Evolutionary conservation across 2,888 invertebrate species (phyloP).

Genomic region (Pyrochroa serraticornis): DNA sequence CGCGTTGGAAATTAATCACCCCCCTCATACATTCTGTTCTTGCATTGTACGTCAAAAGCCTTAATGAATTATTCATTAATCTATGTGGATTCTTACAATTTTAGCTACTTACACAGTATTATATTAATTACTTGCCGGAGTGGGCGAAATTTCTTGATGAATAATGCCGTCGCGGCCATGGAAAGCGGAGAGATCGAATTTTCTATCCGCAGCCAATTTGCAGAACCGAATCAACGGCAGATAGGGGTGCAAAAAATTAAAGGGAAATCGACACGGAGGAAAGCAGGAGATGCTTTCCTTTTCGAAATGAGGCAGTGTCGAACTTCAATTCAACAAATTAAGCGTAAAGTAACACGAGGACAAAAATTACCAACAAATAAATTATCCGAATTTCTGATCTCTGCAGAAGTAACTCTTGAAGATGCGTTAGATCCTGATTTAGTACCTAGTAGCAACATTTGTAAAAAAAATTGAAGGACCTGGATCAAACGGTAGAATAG

Average conservation of each 20-base stretch:
- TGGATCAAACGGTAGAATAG: too few species aligned
- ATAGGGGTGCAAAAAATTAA: background rate
- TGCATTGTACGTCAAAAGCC: slow-evolving; percentile 49
- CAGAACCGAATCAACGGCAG: background rate
- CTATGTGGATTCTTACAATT: slow-evolving; percentile 54
- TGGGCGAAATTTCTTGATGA: slow-evolving; percentile 36
- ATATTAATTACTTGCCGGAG: slow-evolving; percentile 46
- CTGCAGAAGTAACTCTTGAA: too few species aligned
- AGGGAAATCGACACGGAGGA: background rate
- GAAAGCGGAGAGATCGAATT: background rate
- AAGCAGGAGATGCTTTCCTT: too few species aligned
- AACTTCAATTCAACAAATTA: too few species aligned
- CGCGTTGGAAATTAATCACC: slow-evolving; percentile 59
- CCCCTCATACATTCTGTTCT: slow-evolving; percentile 43
- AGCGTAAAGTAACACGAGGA: too few species aligned
- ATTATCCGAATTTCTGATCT: too few species aligned
- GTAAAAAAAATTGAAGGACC: too few species aligned
- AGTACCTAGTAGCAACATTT: too few species aligned
- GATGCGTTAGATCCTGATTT: too few species aligned
- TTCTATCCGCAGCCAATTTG: too few species aligned
- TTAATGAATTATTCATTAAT: slow-evolving; percentile 57
- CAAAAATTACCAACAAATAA: too few species aligned
- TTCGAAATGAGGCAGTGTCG: too few species aligned
- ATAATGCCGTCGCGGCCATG: slow-evolving; percentile 27
- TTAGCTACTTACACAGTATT: slow-evolving; percentile 49